phyloP scores from a whole-genome alignment of 2,797 vertebrate species.

The Tinamus major region DNA sequence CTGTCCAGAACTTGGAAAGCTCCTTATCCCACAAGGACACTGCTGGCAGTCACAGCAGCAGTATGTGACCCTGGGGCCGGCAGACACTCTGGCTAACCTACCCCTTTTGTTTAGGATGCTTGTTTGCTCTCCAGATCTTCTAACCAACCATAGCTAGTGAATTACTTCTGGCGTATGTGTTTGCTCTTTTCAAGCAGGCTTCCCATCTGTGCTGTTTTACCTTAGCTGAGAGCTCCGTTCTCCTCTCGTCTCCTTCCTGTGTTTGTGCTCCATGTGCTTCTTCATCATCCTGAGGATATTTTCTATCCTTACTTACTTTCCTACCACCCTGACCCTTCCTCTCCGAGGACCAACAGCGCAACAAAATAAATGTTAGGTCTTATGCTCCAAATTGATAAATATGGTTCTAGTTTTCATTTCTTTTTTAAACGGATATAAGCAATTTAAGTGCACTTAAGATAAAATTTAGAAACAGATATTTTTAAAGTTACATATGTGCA shows the following conservation, averaged over 20 bases:
- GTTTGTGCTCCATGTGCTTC: constrained; percentile 13
- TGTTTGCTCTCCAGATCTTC: constrained; percentile 51
- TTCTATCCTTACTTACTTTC: neutral
- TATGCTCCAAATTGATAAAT: neutral
- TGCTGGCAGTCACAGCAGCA: constrained; percentile 43
- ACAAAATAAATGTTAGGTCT: neutral
- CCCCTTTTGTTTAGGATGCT: constrained; percentile 59
- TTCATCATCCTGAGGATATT: neutral
- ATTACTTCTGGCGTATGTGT: constrained; percentile 50
- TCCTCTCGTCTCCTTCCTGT: constrained; percentile 25
- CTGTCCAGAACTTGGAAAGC: constrained; percentile 35
- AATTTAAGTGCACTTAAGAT: neutral
- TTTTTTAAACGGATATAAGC: neutral
- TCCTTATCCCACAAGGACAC: neutral
- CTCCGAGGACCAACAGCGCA: neutral
- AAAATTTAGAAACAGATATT: neutral
- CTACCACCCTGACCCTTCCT: neutral
- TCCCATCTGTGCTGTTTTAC: constrained; percentile 53
- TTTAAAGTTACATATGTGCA: neutral
- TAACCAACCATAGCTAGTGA: constrained; percentile 41
- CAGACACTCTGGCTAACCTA: constrained; percentile 68
- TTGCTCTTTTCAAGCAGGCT: constrained; percentile 55
- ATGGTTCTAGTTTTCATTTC: neutral
- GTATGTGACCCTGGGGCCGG: constrained; percentile 48
- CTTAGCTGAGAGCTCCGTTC: neutral